phyloP scores from a whole-genome alignment of 2,888 invertebrate species.

The Brachynemurus nebulosus region DNA sequence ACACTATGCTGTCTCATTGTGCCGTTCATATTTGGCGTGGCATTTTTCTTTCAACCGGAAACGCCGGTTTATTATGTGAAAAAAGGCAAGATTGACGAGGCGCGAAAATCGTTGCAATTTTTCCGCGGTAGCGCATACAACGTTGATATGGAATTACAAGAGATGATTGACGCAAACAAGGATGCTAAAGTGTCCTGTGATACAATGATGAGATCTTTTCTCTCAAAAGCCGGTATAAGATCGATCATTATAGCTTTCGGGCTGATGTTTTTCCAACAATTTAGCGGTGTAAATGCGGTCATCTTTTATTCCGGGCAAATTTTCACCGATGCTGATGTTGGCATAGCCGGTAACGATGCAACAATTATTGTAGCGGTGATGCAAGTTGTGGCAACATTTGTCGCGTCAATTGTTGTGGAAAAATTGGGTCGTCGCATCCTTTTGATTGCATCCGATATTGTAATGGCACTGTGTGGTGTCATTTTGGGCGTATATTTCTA shows the following conservation, averaged over 20 bases:
- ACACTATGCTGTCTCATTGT: conserved; percentile 51
- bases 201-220: conserved; percentile 41
- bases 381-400: conserved; percentile 54
- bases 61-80: conserved; percentile 60
- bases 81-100: conserved; percentile 48
- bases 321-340: conserved; percentile 49
- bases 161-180: conserved; percentile 41
- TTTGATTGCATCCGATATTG: conserved; percentile 51
- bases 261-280: conserved; percentile 82
- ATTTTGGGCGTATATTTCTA: conserved; percentile 61
- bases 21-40: conserved; percentile 51
- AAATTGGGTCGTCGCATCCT: conserved; percentile 64
- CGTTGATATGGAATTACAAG: conserved; percentile 46
- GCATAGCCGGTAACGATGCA: conserved; percentile 42
- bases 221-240: conserved; percentile 46
- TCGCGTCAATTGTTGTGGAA: conserved; percentile 67
- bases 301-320: conserved; percentile 67
- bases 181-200: conserved; percentile 37
- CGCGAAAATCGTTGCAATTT: conserved; percentile 50
- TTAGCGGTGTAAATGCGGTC: conserved; percentile 71
- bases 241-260: conserved; percentile 58
- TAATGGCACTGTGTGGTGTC: conserved; percentile 56
- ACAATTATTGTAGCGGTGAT: conserved; percentile 74
- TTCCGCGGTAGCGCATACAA: conserved; percentile 62
- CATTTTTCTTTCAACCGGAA: conserved; percentile 79